Evolutionary conservation across 2,888 invertebrate species (phyloP).

Genomic region (Synanthedon formicaeformis): DNA sequence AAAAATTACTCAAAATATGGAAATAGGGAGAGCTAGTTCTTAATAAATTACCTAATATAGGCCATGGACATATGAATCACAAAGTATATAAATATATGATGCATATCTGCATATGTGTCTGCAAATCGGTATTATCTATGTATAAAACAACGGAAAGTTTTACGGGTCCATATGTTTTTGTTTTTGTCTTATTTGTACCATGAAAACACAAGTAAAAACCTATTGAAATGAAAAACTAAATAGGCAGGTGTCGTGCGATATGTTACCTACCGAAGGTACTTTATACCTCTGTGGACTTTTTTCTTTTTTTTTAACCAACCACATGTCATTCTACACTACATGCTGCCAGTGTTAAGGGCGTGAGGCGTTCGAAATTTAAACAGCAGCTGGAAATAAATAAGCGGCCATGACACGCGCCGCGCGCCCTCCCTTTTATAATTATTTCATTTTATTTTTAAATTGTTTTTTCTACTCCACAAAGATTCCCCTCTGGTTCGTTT

Average conservation of each 20-base stretch:
- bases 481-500: conserved; percentile 55
- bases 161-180: too few relatives aligned
- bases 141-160: too few relatives aligned
- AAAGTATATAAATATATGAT: too few relatives aligned
- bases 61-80: too few relatives aligned
- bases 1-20: too few relatives aligned
- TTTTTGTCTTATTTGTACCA: too few relatives aligned
- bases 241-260: background rate
- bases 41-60: too few relatives aligned
- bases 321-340: conserved; percentile 40
- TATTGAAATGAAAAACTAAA: too few relatives aligned
- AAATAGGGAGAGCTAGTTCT: too few relatives aligned
- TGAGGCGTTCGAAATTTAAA: conserved; percentile 43
- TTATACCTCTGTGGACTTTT: background rate
- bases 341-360: conserved; percentile 16
- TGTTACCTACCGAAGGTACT: background rate
- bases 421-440: conserved; percentile 64
- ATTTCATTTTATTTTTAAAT: conserved; percentile 71
- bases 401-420: conserved; percentile 58
- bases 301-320: conserved; percentile 14
- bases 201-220: too few relatives aligned
- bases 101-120: too few relatives aligned
- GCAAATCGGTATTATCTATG: too few relatives aligned
- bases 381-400: conserved; percentile 67
- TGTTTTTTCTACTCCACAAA: conserved; percentile 64